phyloP scores from a whole-genome alignment of 2,113 vertebrate species.

The Mustelus asterias region DNA sequence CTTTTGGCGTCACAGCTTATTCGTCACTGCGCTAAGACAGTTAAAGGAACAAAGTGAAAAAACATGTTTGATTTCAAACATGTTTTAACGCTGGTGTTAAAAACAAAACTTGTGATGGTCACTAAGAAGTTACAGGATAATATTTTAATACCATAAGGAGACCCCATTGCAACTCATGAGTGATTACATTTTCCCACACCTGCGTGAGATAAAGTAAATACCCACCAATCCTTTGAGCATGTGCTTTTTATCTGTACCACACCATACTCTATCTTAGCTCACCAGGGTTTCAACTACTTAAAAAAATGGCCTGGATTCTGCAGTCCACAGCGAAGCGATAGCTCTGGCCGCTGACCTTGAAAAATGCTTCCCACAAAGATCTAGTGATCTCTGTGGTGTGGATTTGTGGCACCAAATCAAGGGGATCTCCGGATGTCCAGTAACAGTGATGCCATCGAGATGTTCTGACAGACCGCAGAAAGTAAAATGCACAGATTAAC shows the following conservation, averaged over 20 bases:
- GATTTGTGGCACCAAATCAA: neutral
- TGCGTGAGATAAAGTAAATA: neutral
- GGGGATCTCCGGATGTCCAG: neutral
- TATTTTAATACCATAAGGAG: neutral
- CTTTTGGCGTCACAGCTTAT: neutral
- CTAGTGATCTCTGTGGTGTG: neutral
- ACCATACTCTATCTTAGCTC: neutral
- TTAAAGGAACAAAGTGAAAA: neutral
- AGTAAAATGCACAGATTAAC: neutral
- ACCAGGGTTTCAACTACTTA: neutral
- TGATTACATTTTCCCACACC: slow-evolving; percentile 12
- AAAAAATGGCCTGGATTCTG: neutral
- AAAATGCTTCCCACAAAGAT: neutral
- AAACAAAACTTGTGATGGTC: neutral
- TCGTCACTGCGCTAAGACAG: neutral
- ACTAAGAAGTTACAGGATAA: neutral
- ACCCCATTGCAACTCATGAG: neutral
- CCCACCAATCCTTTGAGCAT: neutral
- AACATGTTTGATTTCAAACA: neutral
- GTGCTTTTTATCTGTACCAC: neutral
- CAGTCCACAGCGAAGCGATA: neutral
- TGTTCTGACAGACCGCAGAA: neutral
- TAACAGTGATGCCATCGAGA: neutral
- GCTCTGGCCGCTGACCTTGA: neutral
- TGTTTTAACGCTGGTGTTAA: no score